phyloP scores from a whole-genome alignment of 2,888 invertebrate genomes.

The Parnassius smintheus region DNA sequence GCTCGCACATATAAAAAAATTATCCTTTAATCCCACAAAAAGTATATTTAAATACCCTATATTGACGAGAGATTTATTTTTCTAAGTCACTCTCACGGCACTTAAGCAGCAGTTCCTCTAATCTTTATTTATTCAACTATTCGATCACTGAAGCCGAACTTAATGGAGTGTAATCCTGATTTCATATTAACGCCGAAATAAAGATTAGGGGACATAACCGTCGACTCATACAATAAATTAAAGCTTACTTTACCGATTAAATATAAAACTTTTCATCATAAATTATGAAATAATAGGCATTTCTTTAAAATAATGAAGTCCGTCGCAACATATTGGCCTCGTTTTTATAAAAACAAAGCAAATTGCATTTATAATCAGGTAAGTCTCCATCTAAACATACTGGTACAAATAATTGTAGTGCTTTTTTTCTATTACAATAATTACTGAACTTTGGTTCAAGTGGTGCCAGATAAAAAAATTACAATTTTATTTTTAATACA shows the following conservation, averaged over 20 bases:
- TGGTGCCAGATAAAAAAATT: too few species aligned
- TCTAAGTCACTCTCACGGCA: constrained; percentile 63
- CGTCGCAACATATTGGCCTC: too few species aligned
- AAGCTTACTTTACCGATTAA: constrained; percentile 6
- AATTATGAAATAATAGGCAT: too few species aligned
- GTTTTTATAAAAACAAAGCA: too few species aligned
- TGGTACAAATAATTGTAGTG: too few species aligned
- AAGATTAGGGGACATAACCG: constrained; percentile 57
- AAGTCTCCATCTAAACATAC: too few species aligned
- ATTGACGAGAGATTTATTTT: constrained; percentile 41
- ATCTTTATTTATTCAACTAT: constrained; percentile 77
- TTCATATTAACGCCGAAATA: constrained; percentile 68
- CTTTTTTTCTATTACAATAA: too few species aligned
- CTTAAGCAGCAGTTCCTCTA: constrained; percentile 61
- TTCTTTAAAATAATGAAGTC: too few species aligned
- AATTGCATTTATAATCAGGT: too few species aligned
- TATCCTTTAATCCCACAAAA: constrained; percentile 8
- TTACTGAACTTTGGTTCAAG: too few species aligned
- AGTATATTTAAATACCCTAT: constrained; percentile 15
- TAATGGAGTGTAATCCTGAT: constrained; percentile 73
- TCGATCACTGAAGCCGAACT: constrained; percentile 52
- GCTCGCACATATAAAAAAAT: too few species aligned
- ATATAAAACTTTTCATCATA: not conserved
- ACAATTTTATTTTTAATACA: too few species aligned
- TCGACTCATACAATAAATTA: constrained; percentile 35